Base-by-base conservation (phyloP, 2,888 invertebrate genomes). In the Tuta absoluta region DNA sequence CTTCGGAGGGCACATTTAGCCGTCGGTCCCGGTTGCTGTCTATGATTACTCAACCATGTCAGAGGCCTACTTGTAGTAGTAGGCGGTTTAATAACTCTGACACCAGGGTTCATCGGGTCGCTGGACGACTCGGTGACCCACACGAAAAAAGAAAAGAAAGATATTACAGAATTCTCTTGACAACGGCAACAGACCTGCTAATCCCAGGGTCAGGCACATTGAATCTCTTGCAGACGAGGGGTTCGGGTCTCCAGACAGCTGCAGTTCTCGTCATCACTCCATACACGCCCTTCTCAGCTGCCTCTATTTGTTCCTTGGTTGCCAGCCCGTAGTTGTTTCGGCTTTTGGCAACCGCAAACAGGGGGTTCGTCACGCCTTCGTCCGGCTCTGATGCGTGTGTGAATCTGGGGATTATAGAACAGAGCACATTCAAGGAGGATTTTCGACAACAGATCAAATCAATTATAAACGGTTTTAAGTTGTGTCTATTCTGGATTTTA, bases 181-280 rank as follows among this genome's bases (percentile, higher is more conserved):
- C 12, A 3, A 41, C 41, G n/a, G n/a, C n/a, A n/a, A 53, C 56
- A n/a, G 3, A 89, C 91, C 84, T 84, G 0, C 77, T 51, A 1
- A 51, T 82, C 68, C 94, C 95, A 0, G 98, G 97, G 81, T 98
- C 96, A 0, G 98, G 97, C 33, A 99, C 94, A 80, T 99, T 99
- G 81, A 99, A 99, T 53, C 98, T 92, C 82, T 96, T 97, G 80
- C 98, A 98, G 0, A 99, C 91, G 8, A 97, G 81, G 51, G 94
- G 87, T 69, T 95, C 94, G 0, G 99, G 99, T 70, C 95, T 93
- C 99, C 99, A 99, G 56, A 93, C 89, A 0, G 77, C 76, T 33
- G 92, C 92, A 5, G 86, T 89, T 62, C 98, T 89, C 0, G 96
- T 98, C 77, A 95, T 92, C 66, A 92, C 92, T 0, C 97, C 98